These are phyloP conservation scores for Caenorhabditis macrosperma DNA, from an alignment of 2,888 invertebrate genomes.

Conservation along the genomic window DNA sequence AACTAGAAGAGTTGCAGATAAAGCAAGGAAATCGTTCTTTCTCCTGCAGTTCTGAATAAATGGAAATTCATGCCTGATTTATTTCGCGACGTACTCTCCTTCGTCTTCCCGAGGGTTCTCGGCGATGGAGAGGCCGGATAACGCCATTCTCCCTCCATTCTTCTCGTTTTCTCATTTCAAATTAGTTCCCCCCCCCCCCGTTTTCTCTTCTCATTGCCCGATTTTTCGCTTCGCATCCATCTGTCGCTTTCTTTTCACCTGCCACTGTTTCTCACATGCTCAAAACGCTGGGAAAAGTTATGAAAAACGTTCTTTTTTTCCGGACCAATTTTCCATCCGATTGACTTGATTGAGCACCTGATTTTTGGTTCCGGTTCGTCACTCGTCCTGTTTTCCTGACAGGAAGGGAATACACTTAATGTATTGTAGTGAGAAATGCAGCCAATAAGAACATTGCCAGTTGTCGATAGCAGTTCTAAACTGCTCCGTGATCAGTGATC, in stretches of 20 bases:
- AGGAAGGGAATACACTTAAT: too few species aligned
- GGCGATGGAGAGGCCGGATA: conserved; percentile 19
- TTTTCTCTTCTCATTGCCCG: background rate
- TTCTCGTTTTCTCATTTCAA: background rate
- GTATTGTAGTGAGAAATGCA: too few species aligned
- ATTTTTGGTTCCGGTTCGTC: too few species aligned
- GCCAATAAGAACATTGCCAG: too few species aligned
- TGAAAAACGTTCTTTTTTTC: too few species aligned
- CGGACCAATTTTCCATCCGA: background rate
- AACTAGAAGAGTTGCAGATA: background rate
- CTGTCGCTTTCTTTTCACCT: background rate
- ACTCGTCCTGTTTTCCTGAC: too few species aligned
- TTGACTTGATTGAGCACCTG: too few species aligned
- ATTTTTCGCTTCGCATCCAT: background rate
- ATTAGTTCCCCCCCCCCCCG: too few species aligned
- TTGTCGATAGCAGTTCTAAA: too few species aligned
- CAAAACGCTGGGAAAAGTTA: background rate
- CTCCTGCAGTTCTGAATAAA: conserved; percentile 23
- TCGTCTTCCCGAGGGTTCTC: conserved; percentile 46
- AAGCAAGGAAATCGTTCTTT: background rate
- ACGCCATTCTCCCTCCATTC: conserved; percentile 1
- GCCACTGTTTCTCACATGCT: background rate
- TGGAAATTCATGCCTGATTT: conserved; percentile 51
- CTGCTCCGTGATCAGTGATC: too few species aligned
- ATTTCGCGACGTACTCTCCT: conserved; percentile 19